Evolutionary conservation across 1,140 invertebrate genomes (phyloP), one percentile per base, ranked within the genome.

Genomic region (Muscidifurax raptorellus): DNA sequence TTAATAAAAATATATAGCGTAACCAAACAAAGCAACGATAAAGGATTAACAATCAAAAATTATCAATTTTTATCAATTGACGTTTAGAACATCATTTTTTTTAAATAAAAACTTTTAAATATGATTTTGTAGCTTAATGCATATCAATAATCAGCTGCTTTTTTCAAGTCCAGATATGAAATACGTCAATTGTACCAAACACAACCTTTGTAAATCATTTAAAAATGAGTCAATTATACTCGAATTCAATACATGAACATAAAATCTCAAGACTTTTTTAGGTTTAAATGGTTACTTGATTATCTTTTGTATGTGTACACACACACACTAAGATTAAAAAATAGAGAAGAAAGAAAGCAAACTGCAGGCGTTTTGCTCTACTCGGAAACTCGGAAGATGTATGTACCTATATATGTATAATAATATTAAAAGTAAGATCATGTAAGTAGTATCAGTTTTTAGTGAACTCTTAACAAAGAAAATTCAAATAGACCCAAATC

Each of bases 321-420:
- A 32, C n/a, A n/a, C n/a, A 76, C 52, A 76, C 12, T 76, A 47
- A 76, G 47, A 64, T 77, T 59, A 2, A 79, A 66, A 66, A 59
- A 2, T 18, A 13, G 44, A 76, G 28, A 52, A 36, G 25, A 76
- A 52, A 30, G 27, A 12, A 78, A 64, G 52, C 52, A 30, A 78
- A 78, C n/a, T 59, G 7, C 40, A 15, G 25, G 40, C n/a, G 18
- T 80, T n/a, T 44, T 22, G 22, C n/a, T 18, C 25, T 40, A 40
- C 36, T 10, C 25, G n/a, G n/a, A n/a, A n/a, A n/a, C 27, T 32
- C 47, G 52, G 52, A 59, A 59, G 59, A 28, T 82, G 71, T 64
- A 74, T 82, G 71, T 64, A 82, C 69, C 27, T 76, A 44, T 76
- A 44, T 76, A 69, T 36, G 36, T 40, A 40, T 40, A 40, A 75